Conservation (phyloP, 2,113 vertebrate genomes). For the Indicator indicator region DNA sequence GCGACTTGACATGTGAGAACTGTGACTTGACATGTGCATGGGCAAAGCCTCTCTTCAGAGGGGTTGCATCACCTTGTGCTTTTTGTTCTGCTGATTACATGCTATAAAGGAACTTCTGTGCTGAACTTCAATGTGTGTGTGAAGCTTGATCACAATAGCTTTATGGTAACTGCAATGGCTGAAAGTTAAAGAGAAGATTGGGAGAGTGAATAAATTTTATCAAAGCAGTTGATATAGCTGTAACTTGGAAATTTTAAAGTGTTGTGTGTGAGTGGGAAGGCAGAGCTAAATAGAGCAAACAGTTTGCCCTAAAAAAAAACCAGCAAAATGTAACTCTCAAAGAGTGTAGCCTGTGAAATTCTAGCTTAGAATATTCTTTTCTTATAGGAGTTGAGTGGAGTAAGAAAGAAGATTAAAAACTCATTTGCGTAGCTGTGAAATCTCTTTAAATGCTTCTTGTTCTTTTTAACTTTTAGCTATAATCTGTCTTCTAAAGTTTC, state of each 20-base stretch:
- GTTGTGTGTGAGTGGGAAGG: slow-evolving; percentile 20
- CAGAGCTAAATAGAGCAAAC: neutral
- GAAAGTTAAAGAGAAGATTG: neutral
- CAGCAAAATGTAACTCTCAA: neutral
- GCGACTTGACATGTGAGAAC: neutral
- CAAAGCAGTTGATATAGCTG: neutral
- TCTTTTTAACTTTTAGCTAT: neutral
- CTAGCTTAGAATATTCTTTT: neutral
- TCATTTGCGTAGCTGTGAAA: neutral
- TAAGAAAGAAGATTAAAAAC: neutral
- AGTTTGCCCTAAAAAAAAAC: neutral
- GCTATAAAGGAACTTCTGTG: neutral
- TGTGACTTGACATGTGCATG: neutral
- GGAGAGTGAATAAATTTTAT: neutral
- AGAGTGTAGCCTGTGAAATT: neutral
- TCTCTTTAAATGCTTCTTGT: neutral
- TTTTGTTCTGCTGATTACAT: neutral
- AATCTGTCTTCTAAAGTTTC: neutral
- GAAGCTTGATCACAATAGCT: neutral
- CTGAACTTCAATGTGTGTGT: neutral
- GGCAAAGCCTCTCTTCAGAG: neutral
- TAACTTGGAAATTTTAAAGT: neutral
- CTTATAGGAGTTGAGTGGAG: neutral
- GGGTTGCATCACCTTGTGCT: neutral
- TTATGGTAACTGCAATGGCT: neutral